Evolutionary conservation across 2,888 invertebrate species (phyloP).

Genomic region (Pammene fasciana): DNA sequence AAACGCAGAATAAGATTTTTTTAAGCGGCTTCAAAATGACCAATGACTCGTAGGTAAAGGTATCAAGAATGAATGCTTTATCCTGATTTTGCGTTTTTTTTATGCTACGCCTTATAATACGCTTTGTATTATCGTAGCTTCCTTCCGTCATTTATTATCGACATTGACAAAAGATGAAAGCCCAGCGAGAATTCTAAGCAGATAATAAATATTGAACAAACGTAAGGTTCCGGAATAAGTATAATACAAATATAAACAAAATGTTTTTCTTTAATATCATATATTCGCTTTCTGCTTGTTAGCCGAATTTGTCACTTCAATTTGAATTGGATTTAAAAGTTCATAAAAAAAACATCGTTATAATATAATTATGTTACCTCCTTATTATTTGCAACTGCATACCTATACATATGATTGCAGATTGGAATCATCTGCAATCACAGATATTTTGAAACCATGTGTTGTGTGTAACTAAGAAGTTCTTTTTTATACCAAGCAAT

Average conservation of each 20-base stretch:
- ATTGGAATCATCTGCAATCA: not conserved
- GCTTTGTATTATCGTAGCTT: slow-evolving; percentile 3
- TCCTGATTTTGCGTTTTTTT: not conserved
- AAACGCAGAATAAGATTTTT: too few relatives aligned
- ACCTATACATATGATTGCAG: too few relatives aligned
- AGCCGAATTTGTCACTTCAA: too few relatives aligned
- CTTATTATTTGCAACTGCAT: not conserved
- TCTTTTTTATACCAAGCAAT: too few relatives aligned
- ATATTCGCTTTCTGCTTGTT: too few relatives aligned
- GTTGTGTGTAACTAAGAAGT: too few relatives aligned
- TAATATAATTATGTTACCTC: too few relatives aligned
- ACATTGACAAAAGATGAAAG: slow-evolving; percentile 1
- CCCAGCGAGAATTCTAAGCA: not conserved
- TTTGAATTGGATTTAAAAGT: too few relatives aligned
- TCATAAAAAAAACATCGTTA: too few relatives aligned
- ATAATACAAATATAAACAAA: not conserved
- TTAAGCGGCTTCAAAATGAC: too few relatives aligned
- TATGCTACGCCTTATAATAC: not conserved
- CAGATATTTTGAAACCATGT: slow-evolving; percentile 7
- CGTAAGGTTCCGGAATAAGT: not conserved
- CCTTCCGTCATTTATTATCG: slow-evolving; percentile 9
- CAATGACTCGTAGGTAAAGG: too few relatives aligned
- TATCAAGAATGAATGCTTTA: too few relatives aligned
- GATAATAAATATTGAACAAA: not conserved
- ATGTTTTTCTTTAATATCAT: not conserved